Evolutionary conservation across 2,888 invertebrate genomes (phyloP).

Genomic region (Thera obeliscata): DNA sequence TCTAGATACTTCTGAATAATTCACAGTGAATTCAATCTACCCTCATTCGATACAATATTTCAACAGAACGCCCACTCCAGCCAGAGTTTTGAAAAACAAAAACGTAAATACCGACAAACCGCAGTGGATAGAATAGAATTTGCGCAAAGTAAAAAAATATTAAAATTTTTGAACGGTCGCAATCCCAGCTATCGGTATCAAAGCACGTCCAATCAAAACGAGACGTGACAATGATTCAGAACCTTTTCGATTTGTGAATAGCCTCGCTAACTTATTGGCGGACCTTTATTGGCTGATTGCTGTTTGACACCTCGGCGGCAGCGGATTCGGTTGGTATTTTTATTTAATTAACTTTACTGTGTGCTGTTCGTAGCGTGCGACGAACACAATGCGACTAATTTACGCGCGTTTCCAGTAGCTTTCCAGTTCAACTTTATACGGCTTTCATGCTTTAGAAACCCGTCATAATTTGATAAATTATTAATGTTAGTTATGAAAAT

Average conservation of each 20-base stretch:
- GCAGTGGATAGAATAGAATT: constrained; percentile 76
- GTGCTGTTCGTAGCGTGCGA: constrained; percentile 39
- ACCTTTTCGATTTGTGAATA: constrained; percentile 79
- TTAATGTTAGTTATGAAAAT: constrained; percentile 1
- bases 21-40: constrained; percentile 44
- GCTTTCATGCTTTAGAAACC: constrained; percentile 51
- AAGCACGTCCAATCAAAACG: constrained; percentile 84
- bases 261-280: constrained; percentile 79
- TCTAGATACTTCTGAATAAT: constrained; percentile 9
- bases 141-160: constrained; percentile 73
- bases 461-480: constrained; percentile 40
- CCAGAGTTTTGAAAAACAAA: constrained; percentile 65
- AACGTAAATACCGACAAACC: constrained; percentile 76
- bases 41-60: constrained; percentile 58
- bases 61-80: constrained; percentile 52
- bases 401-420: constrained; percentile 65
- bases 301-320: constrained; percentile 76
- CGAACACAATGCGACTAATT: constrained; percentile 75
- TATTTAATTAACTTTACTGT: constrained; percentile 46
- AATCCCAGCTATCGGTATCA: constrained; percentile 82
- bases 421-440: constrained; percentile 61
- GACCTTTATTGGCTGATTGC: constrained; percentile 81
- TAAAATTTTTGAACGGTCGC: constrained; percentile 75
- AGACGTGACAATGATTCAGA: constrained; percentile 82
- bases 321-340: constrained; percentile 73